A percentile compares a stretch with the other conserved stretches of the same genome.
phyloP scores from a whole-genome alignment of 2,113 vertebrate genomes.

The Tetrax tetrax region DNA sequence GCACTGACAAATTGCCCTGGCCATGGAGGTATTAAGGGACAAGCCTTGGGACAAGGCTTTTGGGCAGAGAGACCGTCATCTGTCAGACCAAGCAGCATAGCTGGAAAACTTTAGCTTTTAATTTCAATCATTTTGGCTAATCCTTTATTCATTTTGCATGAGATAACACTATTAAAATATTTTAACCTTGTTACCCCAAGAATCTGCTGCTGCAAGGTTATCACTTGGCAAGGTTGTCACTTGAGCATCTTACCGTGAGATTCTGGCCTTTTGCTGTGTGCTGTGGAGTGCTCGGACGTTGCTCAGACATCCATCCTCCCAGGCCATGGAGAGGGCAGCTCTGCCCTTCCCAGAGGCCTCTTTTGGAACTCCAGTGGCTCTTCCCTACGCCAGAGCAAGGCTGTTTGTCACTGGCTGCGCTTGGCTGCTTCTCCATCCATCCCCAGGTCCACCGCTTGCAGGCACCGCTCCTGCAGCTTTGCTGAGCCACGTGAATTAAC shows the following conservation, averaged over 20 bases:
- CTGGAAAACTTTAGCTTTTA: neutral
- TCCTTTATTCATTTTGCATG: neutral
- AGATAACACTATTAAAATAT: neutral
- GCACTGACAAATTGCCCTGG: slow-evolving; percentile 2
- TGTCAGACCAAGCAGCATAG: neutral
- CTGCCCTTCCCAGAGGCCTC: neutral
- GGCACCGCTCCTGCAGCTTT: neutral
- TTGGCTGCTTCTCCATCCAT: neutral
- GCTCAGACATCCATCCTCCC: neutral
- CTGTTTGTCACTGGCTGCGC: neutral
- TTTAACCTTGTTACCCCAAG: neutral
- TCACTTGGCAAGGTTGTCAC: neutral
- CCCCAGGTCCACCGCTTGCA: neutral
- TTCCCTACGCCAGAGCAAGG: neutral
- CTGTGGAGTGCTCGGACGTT: neutral
- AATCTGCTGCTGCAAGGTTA: neutral
- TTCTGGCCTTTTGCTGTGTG: neutral
- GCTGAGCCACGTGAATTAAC: neutral
- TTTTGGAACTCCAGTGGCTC: neutral
- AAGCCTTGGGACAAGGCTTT: neutral
- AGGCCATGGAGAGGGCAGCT: neutral
- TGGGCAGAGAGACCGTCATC: neutral
- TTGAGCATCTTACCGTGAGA: neutral
- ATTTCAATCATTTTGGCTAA: neutral
- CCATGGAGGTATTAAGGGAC: neutral